phyloP scores from a whole-genome alignment of 2,888 invertebrate genomes.

The Yponomeuta plumbellus region DNA sequence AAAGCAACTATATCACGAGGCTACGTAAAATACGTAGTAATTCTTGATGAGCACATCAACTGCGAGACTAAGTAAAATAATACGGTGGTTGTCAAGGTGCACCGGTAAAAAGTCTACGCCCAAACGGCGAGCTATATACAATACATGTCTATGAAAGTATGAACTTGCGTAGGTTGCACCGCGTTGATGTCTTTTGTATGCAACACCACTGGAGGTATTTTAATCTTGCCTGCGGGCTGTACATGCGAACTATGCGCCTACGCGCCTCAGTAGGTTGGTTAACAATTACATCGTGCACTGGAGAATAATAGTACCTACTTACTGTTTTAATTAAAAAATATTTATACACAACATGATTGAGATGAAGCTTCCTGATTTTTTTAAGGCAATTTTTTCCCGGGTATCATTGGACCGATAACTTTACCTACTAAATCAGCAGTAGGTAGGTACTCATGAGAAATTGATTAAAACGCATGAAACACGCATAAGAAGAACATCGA shows the following conservation, averaged over 20 bases:
- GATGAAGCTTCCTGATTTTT: too few relatives aligned
- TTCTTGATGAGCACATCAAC: too few relatives aligned
- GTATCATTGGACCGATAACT: too few relatives aligned
- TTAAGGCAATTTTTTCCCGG: too few relatives aligned
- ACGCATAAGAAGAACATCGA: too few relatives aligned
- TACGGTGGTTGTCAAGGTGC: background rate
- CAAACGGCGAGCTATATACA: background rate
- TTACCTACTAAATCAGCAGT: too few relatives aligned
- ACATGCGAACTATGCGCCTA: background rate
- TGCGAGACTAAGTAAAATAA: too few relatives aligned
- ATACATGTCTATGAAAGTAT: background rate
- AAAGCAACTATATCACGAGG: too few relatives aligned
- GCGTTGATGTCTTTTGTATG: constrained; percentile 37
- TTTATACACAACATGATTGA: too few relatives aligned
- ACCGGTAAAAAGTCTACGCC: background rate
- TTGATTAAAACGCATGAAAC: too few relatives aligned
- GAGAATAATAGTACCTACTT: background rate
- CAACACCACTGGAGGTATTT: constrained; percentile 4
- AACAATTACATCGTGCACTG: background rate
- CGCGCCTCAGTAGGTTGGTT: background rate
- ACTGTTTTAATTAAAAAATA: background rate
- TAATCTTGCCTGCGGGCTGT: background rate
- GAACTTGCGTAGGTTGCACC: constrained; percentile 21
- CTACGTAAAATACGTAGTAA: too few relatives aligned
- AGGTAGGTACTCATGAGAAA: too few relatives aligned